Percentiles rank a stretch among this genome's conserved stretches.
Evolutionary conservation across 2,888 invertebrate genomes (phyloP).

Genomic region (Epirrhoe tristata): DNA sequence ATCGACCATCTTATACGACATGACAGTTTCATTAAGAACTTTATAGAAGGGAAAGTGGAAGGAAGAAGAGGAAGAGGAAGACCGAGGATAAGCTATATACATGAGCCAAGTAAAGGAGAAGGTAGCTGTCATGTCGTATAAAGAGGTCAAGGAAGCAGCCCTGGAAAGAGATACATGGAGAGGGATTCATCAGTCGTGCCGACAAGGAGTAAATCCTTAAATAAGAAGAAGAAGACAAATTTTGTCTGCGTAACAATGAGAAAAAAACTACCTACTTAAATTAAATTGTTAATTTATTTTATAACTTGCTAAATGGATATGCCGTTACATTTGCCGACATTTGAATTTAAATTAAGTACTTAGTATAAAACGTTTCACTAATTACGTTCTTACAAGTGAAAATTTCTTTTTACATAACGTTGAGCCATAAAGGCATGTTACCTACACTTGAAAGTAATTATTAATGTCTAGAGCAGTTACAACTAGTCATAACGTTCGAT

Average conservation of each 20-base stretch:
- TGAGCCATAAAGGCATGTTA: conserved; percentile 36
- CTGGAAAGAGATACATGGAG: too few relatives aligned
- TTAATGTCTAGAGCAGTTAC: conserved; percentile 52
- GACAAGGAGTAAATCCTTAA: too few relatives aligned
- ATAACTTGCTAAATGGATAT: conserved; percentile 43
- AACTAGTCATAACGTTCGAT: conserved; percentile 48
- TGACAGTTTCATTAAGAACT: too few relatives aligned
- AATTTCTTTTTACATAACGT: conserved; percentile 43
- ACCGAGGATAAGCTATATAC: too few relatives aligned
- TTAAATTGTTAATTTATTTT: conserved; percentile 40
- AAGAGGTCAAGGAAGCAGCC: too few relatives aligned
- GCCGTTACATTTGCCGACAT: conserved; percentile 41
- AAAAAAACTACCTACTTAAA: conserved; percentile 27
- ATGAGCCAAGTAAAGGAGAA: too few relatives aligned
- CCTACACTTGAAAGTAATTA: conserved; percentile 50
- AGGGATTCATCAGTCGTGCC: too few relatives aligned
- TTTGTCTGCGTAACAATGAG: conserved; percentile 12
- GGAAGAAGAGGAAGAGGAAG: too few relatives aligned
- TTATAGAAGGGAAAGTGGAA: too few relatives aligned
- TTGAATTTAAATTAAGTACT: conserved; percentile 31
- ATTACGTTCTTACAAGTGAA: conserved; percentile 42
- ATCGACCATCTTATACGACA: too few relatives aligned
- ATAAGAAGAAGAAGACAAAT: too few relatives aligned
- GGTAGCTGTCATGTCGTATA: too few relatives aligned
- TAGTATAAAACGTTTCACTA: conserved; percentile 41